A percentile compares a stretch with the other conserved stretches of the same genome.
These are phyloP conservation scores for Festucalex cinctus DNA, from an alignment of 2,113 vertebrate genomes.

Conservation along the genomic window DNA sequence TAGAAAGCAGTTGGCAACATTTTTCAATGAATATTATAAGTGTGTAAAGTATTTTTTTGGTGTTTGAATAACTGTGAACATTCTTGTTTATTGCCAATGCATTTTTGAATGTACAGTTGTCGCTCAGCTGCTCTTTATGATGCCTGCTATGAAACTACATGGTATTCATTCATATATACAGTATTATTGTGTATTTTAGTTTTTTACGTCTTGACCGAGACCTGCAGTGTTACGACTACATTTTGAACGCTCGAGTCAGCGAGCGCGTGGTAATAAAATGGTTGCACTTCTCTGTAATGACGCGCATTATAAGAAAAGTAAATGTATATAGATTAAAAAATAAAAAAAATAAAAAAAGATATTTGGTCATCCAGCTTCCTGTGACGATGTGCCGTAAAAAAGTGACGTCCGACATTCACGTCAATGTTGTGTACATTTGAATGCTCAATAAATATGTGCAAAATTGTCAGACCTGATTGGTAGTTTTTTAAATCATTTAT, in stretches of 20 bases:
- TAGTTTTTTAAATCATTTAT: slow-evolving; percentile 13
- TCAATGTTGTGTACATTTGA: slow-evolving; percentile 58
- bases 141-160: slow-evolving; percentile 66
- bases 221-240: slow-evolving; percentile 57
- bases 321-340: slow-evolving; percentile 23
- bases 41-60: slow-evolving; percentile 18
- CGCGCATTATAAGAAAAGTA: slow-evolving; percentile 44
- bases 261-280: slow-evolving; percentile 30
- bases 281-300: slow-evolving; percentile 42
- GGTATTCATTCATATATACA: slow-evolving; percentile 56
- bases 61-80: slow-evolving; percentile 24
- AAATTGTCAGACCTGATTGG: slow-evolving; percentile 25
- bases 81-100: slow-evolving; percentile 45
- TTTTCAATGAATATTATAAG: slow-evolving; percentile 13
- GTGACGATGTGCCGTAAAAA: slow-evolving; percentile 50
- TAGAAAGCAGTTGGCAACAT: background rate
- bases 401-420: slow-evolving; percentile 53
- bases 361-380: slow-evolving; percentile 35
- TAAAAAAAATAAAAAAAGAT: slow-evolving; percentile 21
- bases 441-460: slow-evolving; percentile 66
- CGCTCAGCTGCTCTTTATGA: slow-evolving; percentile 65
- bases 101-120: slow-evolving; percentile 70
- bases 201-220: slow-evolving; percentile 46
- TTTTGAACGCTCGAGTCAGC: slow-evolving; percentile 47
- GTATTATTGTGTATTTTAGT: slow-evolving; percentile 47